Evolutionary conservation across 2,113 vertebrate genomes (phyloP), one percentile per base, ranked within the genome.

Genomic region (Gymnorhina tibicen): DNA sequence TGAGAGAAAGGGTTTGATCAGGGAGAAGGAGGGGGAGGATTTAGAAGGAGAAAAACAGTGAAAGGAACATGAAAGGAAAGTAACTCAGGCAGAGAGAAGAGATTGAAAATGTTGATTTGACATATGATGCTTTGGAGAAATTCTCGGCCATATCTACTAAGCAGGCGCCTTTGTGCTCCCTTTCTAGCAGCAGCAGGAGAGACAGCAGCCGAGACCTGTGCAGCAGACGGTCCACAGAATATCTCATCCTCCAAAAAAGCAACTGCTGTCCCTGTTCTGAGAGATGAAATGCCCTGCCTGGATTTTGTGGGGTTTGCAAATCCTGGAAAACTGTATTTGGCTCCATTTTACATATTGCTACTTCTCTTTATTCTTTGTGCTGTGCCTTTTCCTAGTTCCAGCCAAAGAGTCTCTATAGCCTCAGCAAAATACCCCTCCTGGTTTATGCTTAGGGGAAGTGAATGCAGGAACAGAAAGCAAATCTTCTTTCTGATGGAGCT

Each of bases 91-190:
- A 85, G 76, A 78, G 58, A 92, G 53, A 47, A 78, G 58, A 95
- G 86, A 89, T 28, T 93, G 80, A 95, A 96, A 89, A 44, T 18
- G 86, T 89, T 93, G 86, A 91, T 96, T 92, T 95, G 93, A 94
- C 76, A 85, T 74, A 53, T 79, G 76, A 91, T 86, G 80, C 37
- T 84, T 89, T 4, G 0, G 41, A 94, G 74, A 82, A 74, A 86
- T 75, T 79, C 80, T 92, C 35, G 12, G 53, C 37, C 23, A 2
- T 26, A 23, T 59, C 83, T 91, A 3, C 37, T 91, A 58, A 78
- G 85, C 21, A 70, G 64, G 23, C 78, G 76, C 26, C 41, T 91
- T 76, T 92, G 67, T 77, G 44, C 4, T 95, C 41, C 56, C 27
- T 87, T 92, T 60, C 56, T 47, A 73, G 76, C 23, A 67, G 79